Percentiles rank a stretch among this genome's conserved stretches.
phyloP scores from a whole-genome alignment of 2,888 invertebrate species.

The Euzetes globulus region DNA sequence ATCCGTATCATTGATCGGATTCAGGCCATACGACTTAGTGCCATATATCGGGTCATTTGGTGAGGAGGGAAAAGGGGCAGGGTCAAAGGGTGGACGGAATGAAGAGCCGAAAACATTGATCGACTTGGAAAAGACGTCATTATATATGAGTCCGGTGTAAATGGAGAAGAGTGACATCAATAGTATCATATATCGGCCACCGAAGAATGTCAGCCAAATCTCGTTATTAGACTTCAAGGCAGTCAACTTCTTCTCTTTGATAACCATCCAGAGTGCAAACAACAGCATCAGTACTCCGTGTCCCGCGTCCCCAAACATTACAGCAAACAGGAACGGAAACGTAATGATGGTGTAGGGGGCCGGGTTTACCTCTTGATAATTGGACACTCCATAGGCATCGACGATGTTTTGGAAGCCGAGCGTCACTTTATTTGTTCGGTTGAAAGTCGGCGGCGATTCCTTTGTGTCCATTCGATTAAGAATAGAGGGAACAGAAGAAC shows the following conservation, averaged over 20 bases:
- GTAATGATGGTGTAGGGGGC: conserved; percentile 94
- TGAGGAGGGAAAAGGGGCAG: no score
- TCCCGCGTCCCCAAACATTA: conserved; percentile 97
- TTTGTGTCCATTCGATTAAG: conserved; percentile 84
- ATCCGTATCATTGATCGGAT: conserved; percentile 42
- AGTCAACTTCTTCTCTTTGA: conserved; percentile 80
- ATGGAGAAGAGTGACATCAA: conserved; percentile 96
- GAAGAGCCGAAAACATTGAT: conserved; percentile 87
- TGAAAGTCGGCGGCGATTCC: conserved; percentile 83
- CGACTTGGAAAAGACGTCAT: conserved; percentile 93
- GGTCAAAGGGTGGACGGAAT: conserved; percentile 56
- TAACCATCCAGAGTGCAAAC: conserved; percentile 89
- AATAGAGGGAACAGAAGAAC: conserved; percentile 90
- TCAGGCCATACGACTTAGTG: neutral
- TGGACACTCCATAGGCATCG: conserved; percentile 91
- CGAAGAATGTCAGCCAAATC: conserved; percentile 97
- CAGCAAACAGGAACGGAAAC: conserved; percentile 93
- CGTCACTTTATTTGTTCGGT: conserved; percentile 93
- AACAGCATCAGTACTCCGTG: conserved; percentile 85
- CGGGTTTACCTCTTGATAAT: conserved; percentile 94
- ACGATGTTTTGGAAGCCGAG: conserved; percentile 87
- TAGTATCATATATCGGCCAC: conserved; percentile 92
- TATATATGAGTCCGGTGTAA: conserved; percentile 96
- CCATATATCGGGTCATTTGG: no score
- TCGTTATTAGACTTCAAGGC: conserved; percentile 84